Evolutionary conservation across 2,888 invertebrate genomes (phyloP), one percentile per base, ranked within the genome.

Genomic region (Germaria angustata): DNA sequence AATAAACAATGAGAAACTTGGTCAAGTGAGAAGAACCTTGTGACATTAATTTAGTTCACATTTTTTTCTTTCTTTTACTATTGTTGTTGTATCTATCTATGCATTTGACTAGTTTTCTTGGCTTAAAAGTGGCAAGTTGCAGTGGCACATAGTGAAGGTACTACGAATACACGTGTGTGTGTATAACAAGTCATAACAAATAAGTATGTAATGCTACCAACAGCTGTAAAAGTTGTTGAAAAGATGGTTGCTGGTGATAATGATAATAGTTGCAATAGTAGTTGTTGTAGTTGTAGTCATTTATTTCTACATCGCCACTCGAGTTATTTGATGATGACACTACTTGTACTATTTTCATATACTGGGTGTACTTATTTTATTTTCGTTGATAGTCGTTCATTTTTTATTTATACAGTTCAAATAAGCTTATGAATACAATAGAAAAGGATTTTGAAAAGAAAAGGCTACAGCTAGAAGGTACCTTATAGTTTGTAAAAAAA

Each of bases 11-110:
- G 63, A 81, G 72, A 84, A 86, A 85, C 80, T 86, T 86, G 85
- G 86, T 86, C 86, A 86, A 86, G 86, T 85, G 82, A 79, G 61
- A 84, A 85, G 84, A 86, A 86, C 86, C 85, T 85, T 86, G 85
- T 85, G 85, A 85, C 85, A 86, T 82, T 85, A 86, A 85, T 85
- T 84, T 76, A 61, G 49, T 46, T n/a, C n/a, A n/a, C n/a, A 61
- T 72, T 34, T 44, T 65, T 32, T 75, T 66, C 51, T 13, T 51
- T 68, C 49, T 44, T 32, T 49, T 49, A 39, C 44, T 32, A 46
- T 73, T 68, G 44, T 61, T 72, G 32, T 36, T 72, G 20, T 53
- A n/a, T 49, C 44, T n/a, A n/a, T n/a, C 72, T 57, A 36, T 72
- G 71, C 65, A 57, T 69, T 66, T 80, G 55, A n/a, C 66, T 76